These are phyloP conservation scores for Charadrius vociferus DNA, from an alignment of 2,113 vertebrate species.

Conservation along the genomic window DNA sequence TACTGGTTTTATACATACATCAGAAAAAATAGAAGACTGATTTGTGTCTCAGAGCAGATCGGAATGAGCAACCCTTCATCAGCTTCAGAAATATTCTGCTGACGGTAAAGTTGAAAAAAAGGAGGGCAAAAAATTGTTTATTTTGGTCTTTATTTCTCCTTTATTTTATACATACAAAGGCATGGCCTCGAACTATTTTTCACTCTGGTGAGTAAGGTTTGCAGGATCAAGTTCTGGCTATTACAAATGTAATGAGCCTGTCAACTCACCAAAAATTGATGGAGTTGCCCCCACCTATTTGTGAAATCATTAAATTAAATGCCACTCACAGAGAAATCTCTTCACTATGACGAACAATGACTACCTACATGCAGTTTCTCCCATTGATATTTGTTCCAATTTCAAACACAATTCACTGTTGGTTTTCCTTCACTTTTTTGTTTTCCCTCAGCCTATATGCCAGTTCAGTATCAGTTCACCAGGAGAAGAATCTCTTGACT, in stretches of 20 bases:
- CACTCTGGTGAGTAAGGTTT: neutral
- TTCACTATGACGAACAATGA: neutral
- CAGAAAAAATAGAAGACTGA: neutral
- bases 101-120: neutral
- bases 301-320: constrained; percentile 24
- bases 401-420: neutral
- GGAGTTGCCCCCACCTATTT: neutral
- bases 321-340: neutral
- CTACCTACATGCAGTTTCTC: neutral
- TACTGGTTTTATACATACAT: neutral
- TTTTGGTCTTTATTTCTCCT: neutral
- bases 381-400: neutral
- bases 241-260: neutral
- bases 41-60: neutral
- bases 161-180: neutral
- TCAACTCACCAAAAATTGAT: neutral
- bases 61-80: neutral
- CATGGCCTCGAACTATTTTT: neutral
- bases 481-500: neutral
- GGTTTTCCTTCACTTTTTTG: neutral
- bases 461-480: neutral
- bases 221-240: neutral
- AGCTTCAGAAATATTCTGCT: neutral
- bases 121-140: neutral
- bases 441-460: neutral